These are phyloP conservation scores for Cherax quadricarinatus DNA, from an alignment of 1,140 invertebrate genomes.

Conservation along the genomic window DNA sequence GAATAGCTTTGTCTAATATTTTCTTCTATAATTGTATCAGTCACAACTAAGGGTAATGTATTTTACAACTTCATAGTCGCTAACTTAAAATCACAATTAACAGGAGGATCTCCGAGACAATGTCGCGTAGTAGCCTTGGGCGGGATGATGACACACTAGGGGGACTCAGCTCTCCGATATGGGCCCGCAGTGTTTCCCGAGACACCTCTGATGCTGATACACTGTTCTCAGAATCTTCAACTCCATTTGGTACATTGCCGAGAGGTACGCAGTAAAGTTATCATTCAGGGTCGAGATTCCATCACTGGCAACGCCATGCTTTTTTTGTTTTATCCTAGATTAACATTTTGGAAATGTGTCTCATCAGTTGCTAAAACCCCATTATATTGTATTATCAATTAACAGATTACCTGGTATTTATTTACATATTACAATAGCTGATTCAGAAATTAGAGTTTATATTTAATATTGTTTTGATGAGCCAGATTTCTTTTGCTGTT, in stretches of 20 bases:
- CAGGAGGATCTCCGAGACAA: slow-evolving; percentile 51
- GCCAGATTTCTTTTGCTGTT: not conserved
- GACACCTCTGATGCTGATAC: slow-evolving; percentile 70
- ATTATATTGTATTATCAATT: too few species aligned
- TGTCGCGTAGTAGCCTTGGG: slow-evolving; percentile 61
- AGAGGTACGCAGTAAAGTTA: slow-evolving; percentile 64
- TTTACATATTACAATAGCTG: too few species aligned
- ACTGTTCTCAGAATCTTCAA: slow-evolving; percentile 63
- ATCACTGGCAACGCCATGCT: slow-evolving; percentile 6
- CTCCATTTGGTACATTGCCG: slow-evolving; percentile 69
- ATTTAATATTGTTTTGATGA: not conserved
- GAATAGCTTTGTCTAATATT: slow-evolving; percentile 12
- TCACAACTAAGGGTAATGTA: not conserved
- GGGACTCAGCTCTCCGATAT: slow-evolving; percentile 56
- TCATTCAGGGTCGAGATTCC: slow-evolving; percentile 6
- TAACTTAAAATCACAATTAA: slow-evolving; percentile 3
- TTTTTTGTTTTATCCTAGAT: not conserved
- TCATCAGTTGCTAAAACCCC: not conserved
- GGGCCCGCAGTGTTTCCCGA: slow-evolving; percentile 62
- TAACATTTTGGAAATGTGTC: slow-evolving; percentile 1
- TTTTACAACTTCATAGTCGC: not conserved
- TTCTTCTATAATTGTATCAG: not conserved
- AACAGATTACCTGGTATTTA: too few species aligned
- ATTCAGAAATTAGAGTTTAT: too few species aligned
- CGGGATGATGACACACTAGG: slow-evolving; percentile 64